Conservation (phyloP, 2,797 vertebrate species). For the Oreonectes daqikongensis region DNA sequence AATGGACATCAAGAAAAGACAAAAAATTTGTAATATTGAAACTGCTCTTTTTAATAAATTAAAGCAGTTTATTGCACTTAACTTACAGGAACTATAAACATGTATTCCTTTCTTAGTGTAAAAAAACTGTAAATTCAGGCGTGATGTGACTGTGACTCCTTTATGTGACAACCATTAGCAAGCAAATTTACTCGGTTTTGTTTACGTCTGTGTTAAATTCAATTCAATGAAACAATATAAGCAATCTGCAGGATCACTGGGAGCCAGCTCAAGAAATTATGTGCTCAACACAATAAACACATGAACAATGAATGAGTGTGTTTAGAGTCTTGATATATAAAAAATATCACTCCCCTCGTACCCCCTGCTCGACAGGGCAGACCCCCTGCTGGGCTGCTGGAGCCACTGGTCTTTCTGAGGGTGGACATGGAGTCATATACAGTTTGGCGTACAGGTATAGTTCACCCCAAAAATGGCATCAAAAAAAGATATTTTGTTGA, state of each 20-base stretch:
- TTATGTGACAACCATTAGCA: slow-evolving; percentile 43
- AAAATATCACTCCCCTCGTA: slow-evolving; percentile 66
- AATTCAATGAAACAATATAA: slow-evolving; percentile 53
- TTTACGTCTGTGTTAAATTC: slow-evolving; percentile 42
- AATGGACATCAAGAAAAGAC: too few species aligned
- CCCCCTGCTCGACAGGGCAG: slow-evolving; percentile 24
- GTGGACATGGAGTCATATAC: slow-evolving; percentile 35
- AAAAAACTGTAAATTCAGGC: background rate
- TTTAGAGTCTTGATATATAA: slow-evolving; percentile 67
- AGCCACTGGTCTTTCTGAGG: slow-evolving; percentile 40
- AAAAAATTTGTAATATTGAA: too few species aligned
- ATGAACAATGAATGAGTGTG: slow-evolving; percentile 71
- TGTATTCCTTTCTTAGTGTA: background rate
- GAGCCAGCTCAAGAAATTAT: slow-evolving; percentile 54
- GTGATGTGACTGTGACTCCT: slow-evolving; percentile 12
- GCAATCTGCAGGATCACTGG: slow-evolving; percentile 45
- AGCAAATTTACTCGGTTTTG: slow-evolving; percentile 2
- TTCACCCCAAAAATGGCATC: background rate
- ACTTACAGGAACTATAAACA: background rate
- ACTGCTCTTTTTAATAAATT: too few species aligned
- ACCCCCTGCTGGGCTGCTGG: slow-evolving; percentile 52
- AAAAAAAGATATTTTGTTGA: background rate
- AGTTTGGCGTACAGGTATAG: background rate
- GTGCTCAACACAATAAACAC: slow-evolving; percentile 68
- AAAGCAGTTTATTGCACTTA: too few species aligned